Evolutionary conservation across 1,140 invertebrate species (phyloP).

Genomic region (Ctenoplectra terminalis): DNA sequence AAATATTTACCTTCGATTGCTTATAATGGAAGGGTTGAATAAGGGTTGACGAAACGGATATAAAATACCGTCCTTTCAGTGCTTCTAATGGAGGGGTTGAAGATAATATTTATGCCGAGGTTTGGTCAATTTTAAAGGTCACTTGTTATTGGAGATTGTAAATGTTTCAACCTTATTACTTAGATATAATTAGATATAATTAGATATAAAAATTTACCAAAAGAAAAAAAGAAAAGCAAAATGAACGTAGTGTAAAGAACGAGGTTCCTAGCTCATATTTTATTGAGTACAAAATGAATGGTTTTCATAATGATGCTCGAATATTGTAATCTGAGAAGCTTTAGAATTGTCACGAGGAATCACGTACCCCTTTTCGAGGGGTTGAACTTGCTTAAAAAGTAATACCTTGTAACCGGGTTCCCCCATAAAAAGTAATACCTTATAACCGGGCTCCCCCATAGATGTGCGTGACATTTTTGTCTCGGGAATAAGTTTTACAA

Average conservation of each 20-base stretch:
- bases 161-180: no score
- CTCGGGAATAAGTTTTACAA: slow-evolving; percentile 1
- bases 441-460: no score
- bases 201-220: no score
- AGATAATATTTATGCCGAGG: no score
- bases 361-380: not conserved
- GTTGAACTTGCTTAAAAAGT: not conserved
- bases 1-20: not conserved
- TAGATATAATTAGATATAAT: no score
- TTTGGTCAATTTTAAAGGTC: no score
- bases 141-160: no score
- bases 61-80: slow-evolving; percentile 23
- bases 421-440: no score
- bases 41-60: no score
- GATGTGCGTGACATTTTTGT: not conserved
- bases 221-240: no score
- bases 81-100: not conserved
- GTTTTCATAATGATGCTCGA: not conserved
- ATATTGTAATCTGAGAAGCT: not conserved
- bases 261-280: not conserved
- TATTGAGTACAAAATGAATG: not conserved
- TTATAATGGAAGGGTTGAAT: not conserved
- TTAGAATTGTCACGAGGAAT: not conserved
- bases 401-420: no score
- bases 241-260: no score